phyloP scores from a whole-genome alignment of 2,113 vertebrate species.

The Sturnus vulgaris region DNA sequence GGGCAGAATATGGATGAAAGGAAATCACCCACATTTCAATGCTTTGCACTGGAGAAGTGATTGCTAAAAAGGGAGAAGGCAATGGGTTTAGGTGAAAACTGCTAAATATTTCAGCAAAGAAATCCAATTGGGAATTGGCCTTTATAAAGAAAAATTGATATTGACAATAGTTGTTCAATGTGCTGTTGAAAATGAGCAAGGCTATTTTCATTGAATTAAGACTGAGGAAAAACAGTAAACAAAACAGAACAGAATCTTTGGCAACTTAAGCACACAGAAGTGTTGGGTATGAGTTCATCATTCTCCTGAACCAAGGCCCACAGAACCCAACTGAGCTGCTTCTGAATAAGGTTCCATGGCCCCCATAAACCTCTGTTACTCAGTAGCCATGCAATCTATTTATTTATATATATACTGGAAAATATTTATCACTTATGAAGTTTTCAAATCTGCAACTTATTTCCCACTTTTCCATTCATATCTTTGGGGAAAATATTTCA shows the following conservation, averaged over 20 bases:
- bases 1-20: background rate
- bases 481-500: background rate
- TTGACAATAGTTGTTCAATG: constrained; percentile 33
- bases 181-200: background rate
- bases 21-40: background rate
- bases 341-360: rapidly evolving
- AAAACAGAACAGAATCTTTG: background rate
- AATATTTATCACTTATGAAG: background rate
- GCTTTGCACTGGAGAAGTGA: background rate
- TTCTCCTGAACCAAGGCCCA: background rate
- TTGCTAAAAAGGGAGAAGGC: background rate
- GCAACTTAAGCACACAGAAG: background rate
- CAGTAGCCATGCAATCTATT: background rate
- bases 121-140: constrained; percentile 9
- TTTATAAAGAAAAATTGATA: constrained; percentile 49
- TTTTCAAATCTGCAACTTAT: background rate
- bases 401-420: background rate
- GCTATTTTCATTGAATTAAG: constrained; percentile 54
- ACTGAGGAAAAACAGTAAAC: constrained; percentile 12
- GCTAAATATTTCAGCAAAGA: constrained; percentile 5
- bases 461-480: background rate
- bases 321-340: background rate
- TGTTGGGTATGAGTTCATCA: background rate
- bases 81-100: background rate
- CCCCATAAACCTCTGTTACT: background rate